Evolutionary conservation across 2,888 invertebrate genomes (phyloP).

Genomic region (Myopa tessellatipennis): DNA sequence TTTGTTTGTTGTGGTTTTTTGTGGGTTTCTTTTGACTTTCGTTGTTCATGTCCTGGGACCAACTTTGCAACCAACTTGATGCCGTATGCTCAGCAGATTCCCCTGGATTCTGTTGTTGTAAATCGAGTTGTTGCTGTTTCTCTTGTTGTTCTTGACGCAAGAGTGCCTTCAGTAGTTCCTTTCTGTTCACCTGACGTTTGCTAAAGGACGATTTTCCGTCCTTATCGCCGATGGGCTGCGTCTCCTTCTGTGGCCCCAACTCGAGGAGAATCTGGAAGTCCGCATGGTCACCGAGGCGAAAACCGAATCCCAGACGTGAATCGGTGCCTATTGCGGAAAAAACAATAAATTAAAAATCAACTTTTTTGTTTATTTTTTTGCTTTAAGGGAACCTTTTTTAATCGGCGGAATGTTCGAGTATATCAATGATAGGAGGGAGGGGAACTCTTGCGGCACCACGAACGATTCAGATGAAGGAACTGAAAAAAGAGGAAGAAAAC

Average conservation of each 20-base stretch:
- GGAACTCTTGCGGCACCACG: constrained; percentile 84
- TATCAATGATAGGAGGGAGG: constrained; percentile 80
- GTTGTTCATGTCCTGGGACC: constrained; percentile 70
- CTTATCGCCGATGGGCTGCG: constrained; percentile 74
- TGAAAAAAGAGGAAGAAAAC: constrained; percentile 40
- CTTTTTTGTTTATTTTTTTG: background rate
- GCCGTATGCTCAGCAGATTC: constrained; percentile 60
- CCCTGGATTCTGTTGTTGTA: constrained; percentile 65
- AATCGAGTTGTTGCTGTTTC: constrained; percentile 54
- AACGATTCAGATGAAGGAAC: constrained; percentile 72
- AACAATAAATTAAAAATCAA: background rate
- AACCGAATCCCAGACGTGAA: constrained; percentile 82
- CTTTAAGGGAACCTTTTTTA: constrained; percentile 76
- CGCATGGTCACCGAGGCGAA: constrained; percentile 83
- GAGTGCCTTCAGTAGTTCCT: constrained; percentile 52
- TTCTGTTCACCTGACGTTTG: constrained; percentile 62
- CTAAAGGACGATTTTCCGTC: constrained; percentile 57
- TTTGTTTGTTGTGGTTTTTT: background rate
- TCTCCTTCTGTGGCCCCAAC: constrained; percentile 82
- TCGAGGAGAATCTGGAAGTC: constrained; percentile 83
- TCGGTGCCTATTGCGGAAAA: constrained; percentile 76
- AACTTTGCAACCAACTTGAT: constrained; percentile 71
- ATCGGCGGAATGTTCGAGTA: constrained; percentile 88
- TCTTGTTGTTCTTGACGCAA: constrained; percentile 45
- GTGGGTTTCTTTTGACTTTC: background rate